Base-by-base conservation (phyloP, 2,113 vertebrate species). In the Varanus salvator region DNA sequence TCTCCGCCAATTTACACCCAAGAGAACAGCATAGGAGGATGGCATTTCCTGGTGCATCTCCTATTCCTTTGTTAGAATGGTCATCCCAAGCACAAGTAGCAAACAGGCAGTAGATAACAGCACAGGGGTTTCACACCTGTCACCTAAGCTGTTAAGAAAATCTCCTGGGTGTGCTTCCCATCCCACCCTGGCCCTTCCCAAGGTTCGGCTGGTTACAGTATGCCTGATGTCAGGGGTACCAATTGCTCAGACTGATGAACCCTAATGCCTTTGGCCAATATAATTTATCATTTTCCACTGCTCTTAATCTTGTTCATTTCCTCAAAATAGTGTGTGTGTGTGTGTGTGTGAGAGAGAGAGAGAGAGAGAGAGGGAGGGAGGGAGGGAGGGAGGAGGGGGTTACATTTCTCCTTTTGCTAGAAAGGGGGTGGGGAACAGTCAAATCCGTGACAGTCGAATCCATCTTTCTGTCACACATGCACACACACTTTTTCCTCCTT, bases 351-450 rank as follows among this genome's bases (percentile, higher is more conserved):
- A n/a, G n/a, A n/a, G n/a, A n/a, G n/a, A n/a, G n/a, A n/a, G n/a
- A n/a, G n/a, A n/a, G n/a, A 44, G 38, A 44, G 38, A 44, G 38
- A 44, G 38, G 3, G 38, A 44, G 38, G 3, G 38, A 44, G 38
- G 3, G 38, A 44, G 38, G 3, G 38, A 44, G 38, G 3, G 38
- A 44, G 38, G 38, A 44, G 38, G 38, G 38, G 57, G 8, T 95
- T 74, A 92, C 91, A 69, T 93, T 95, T 96, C 87, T 87, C 25
- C 34, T 95, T 93, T 85, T 92, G 85, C 85, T 94, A 90, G 84
- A 93, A 88, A 92, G 84, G 91, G 81, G 90, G 88, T 87, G 93
- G 91, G 17, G 3, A 21, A 80, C 84, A 91, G 93, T 80, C 90
- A 85, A 85, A 91, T 74, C 17, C 86, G 84, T 44, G 1, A n/a